phyloP scores from a whole-genome alignment of 1,140 invertebrate species.

The Tetranychus urticae region DNA sequence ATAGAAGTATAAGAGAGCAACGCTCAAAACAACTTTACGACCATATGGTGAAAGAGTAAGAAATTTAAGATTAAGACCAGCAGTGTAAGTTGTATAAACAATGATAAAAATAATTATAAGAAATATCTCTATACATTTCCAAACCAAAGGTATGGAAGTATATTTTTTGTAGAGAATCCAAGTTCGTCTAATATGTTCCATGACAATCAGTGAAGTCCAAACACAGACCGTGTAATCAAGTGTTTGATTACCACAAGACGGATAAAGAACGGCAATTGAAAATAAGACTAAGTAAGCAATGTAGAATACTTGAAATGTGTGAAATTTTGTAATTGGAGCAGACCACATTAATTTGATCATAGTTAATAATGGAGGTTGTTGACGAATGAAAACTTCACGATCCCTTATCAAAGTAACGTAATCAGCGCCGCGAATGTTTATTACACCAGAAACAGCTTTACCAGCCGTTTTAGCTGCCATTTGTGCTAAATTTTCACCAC shows the following conservation, averaged over 20 bases:
- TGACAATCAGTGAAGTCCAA: slow-evolving; percentile 16
- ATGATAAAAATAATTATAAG: slow-evolving; percentile 10
- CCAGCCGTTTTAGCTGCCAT: not conserved
- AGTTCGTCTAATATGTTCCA: slow-evolving; percentile 6
- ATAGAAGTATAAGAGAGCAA: slow-evolving; percentile 22
- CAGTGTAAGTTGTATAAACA: slow-evolving; percentile 10
- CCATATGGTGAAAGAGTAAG: slow-evolving; percentile 11
- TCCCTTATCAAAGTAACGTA: slow-evolving; percentile 5
- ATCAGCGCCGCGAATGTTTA: not conserved
- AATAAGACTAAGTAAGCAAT: slow-evolving; percentile 21
- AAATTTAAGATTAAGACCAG: slow-evolving; percentile 1
- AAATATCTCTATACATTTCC: slow-evolving; percentile 13
- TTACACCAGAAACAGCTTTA: not conserved
- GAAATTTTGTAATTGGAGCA: slow-evolving; percentile 18
- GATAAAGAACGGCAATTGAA: slow-evolving; percentile 20
- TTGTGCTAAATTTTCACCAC: not conserved
- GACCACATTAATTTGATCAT: slow-evolving; percentile 17
- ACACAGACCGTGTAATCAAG: slow-evolving; percentile 19
- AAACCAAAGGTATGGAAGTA: slow-evolving; percentile 12
- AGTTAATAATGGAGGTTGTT: slow-evolving; percentile 14
- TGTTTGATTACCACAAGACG: slow-evolving; percentile 21
- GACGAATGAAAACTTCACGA: slow-evolving; percentile 5
- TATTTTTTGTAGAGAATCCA: slow-evolving; percentile 11
- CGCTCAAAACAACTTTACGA: slow-evolving; percentile 13
- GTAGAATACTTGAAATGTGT: slow-evolving; percentile 21